Percentiles rank a stretch among this genome's conserved stretches.
These are phyloP conservation scores for Calameuta idolon DNA, from an alignment of 2,888 invertebrate species.

Conservation along the genomic window DNA sequence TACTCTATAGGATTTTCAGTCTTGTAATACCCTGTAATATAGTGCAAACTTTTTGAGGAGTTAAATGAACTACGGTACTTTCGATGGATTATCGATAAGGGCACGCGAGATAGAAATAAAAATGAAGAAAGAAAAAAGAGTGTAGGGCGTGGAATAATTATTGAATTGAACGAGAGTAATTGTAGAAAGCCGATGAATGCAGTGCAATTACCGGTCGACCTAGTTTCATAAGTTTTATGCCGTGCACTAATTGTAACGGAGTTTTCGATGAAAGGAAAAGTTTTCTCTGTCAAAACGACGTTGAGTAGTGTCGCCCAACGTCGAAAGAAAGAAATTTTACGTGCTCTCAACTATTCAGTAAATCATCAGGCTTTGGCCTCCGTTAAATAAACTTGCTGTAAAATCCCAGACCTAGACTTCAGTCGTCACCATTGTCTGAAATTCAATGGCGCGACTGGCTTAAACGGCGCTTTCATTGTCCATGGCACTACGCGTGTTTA, in stretches of 20 bases:
- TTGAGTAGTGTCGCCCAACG: not conserved
- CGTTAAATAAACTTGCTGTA: not conserved
- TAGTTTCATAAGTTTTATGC: slow-evolving; percentile 26
- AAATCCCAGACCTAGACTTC: not conserved
- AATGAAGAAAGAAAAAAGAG: not conserved
- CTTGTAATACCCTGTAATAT: too few relatives aligned
- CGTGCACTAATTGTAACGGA: slow-evolving; percentile 40
- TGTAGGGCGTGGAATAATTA: not conserved
- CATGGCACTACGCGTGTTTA: not conserved
- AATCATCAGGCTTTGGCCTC: not conserved
- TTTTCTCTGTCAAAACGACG: not conserved
- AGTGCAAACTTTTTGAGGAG: too few relatives aligned
- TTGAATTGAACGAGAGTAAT: not conserved
- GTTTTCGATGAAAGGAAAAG: not conserved
- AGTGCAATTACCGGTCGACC: slow-evolving; percentile 41
- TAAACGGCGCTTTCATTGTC: not conserved
- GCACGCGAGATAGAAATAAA: not conserved
- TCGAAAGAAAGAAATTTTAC: not conserved
- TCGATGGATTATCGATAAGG: not conserved
- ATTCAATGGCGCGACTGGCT: not conserved
- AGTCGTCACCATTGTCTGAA: not conserved
- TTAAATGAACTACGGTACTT: too few relatives aligned
- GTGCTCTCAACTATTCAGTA: not conserved
- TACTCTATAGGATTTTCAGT: too few relatives aligned
- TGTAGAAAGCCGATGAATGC: slow-evolving; percentile 33